Percentiles rank a stretch among this genome's conserved stretches.
Evolutionary conservation across 1,140 invertebrate genomes (phyloP).

Genomic region (Phthorimaea operculella): DNA sequence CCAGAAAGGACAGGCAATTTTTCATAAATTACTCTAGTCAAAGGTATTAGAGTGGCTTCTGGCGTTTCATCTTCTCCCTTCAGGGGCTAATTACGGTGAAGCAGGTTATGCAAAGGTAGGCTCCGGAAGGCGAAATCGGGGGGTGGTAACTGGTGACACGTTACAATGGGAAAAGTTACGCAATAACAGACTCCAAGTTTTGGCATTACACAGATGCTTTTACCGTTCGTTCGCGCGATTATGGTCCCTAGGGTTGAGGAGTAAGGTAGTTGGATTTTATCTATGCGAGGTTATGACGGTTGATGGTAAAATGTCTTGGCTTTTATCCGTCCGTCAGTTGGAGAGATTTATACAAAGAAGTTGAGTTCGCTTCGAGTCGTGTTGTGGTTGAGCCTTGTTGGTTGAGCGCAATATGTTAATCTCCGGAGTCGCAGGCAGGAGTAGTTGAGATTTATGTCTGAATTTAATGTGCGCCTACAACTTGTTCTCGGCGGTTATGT

Average conservation of each 20-base stretch:
- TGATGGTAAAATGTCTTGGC: constrained; percentile 11
- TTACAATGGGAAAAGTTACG: constrained; percentile 41
- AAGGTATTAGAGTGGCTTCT: constrained; percentile 3
- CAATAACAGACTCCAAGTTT: constrained; percentile 33
- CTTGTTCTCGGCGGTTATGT: background rate
- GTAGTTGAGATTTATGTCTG: background rate
- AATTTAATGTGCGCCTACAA: background rate
- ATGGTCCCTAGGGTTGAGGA: constrained; percentile 1
- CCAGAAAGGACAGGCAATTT: constrained; percentile 12
- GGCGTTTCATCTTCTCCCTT: constrained; percentile 4
- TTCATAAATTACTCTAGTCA: constrained; percentile 17
- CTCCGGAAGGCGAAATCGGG: background rate
- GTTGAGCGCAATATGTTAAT: constrained; percentile 1
- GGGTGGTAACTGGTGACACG: constrained; percentile 18
- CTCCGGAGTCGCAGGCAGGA: background rate
- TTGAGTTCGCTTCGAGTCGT: constrained; percentile 16
- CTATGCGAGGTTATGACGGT: constrained; percentile 2
- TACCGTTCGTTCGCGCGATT: background rate
- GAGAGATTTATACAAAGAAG: constrained; percentile 30
- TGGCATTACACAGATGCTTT: constrained; percentile 14
- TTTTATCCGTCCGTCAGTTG: constrained; percentile 22
- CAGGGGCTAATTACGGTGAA: constrained; percentile 14
- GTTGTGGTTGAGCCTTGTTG: constrained; percentile 1
- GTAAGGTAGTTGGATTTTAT: constrained; percentile 12
- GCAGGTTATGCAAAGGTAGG: constrained; percentile 2